Percentiles rank a stretch among this genome's conserved stretches.
Conservation (phyloP, 1,140 invertebrate species). For the Drosophila takahashii region DNA sequence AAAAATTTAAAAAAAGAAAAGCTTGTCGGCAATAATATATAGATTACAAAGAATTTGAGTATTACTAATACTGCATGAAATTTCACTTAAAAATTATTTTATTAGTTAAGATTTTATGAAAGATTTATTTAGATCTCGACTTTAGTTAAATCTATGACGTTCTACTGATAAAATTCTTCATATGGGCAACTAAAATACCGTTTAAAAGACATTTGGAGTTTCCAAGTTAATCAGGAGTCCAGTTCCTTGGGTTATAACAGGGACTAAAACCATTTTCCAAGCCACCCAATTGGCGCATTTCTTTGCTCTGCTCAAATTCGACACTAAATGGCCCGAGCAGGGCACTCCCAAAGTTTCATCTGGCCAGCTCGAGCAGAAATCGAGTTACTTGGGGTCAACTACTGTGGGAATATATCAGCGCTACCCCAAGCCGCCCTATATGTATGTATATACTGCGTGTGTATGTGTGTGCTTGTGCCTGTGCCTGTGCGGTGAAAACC, state of each 20-base stretch:
- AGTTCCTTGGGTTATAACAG: too few relatives aligned
- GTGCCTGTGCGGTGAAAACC: slow-evolving; percentile 46
- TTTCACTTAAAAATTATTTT: too few relatives aligned
- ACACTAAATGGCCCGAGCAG: background rate
- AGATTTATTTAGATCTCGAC: background rate
- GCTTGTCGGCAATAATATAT: too few relatives aligned
- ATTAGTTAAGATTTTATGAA: too few relatives aligned
- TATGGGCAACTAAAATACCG: background rate
- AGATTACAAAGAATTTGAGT: background rate
- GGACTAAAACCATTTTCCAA: background rate
- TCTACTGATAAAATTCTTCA: background rate
- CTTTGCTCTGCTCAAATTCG: slow-evolving; percentile 2
- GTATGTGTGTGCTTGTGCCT: slow-evolving; percentile 13
- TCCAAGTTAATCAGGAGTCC: background rate
- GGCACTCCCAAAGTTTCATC: slow-evolving; percentile 4
- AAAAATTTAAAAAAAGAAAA: too few relatives aligned
- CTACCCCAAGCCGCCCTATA: background rate
- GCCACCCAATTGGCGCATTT: slow-evolving; percentile 7
- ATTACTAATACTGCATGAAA: too few relatives aligned
- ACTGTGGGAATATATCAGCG: slow-evolving; percentile 4
- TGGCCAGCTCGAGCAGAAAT: slow-evolving; percentile 11
- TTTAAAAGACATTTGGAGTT: background rate
- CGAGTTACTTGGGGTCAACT: slow-evolving; percentile 51
- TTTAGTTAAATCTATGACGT: too few relatives aligned
- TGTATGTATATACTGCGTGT: slow-evolving; percentile 6